These are phyloP conservation scores for Ceryle rudis DNA, from an alignment of 2,797 vertebrate genomes.

Conservation along the genomic window DNA sequence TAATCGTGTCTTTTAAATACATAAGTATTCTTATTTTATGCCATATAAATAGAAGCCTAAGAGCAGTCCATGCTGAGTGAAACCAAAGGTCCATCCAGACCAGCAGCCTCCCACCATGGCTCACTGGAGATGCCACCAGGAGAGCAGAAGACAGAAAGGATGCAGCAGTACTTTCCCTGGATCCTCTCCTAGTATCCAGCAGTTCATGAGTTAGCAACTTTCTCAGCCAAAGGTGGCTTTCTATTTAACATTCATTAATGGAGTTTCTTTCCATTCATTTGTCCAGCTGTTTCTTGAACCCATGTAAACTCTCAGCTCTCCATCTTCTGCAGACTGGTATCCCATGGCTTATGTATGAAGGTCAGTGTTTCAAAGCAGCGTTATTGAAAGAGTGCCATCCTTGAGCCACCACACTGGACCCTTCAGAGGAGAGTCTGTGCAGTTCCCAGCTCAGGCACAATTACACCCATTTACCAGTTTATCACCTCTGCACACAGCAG, in stretches of 20 bases:
- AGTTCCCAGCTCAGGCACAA: background rate
- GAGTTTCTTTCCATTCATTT: background rate
- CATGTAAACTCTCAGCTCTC: background rate
- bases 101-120: background rate
- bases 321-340: background rate
- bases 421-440: background rate
- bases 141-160: background rate
- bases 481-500: background rate
- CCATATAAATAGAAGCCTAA: background rate
- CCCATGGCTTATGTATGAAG: background rate
- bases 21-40: background rate
- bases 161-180: background rate
- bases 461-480: background rate
- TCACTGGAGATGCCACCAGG: background rate
- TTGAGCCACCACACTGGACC: no score
- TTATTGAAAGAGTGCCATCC: background rate
- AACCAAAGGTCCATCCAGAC: background rate
- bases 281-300: background rate
- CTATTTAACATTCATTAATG: background rate
- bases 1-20: background rate
- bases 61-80: background rate
- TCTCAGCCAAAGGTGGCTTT: background rate
- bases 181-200: background rate
- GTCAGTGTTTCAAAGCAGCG: background rate
- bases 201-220: background rate